Evolutionary conservation across 2,113 vertebrate species (phyloP), one percentile per base, ranked within the genome.

Genomic region (Perognathus longimembris): DNA sequence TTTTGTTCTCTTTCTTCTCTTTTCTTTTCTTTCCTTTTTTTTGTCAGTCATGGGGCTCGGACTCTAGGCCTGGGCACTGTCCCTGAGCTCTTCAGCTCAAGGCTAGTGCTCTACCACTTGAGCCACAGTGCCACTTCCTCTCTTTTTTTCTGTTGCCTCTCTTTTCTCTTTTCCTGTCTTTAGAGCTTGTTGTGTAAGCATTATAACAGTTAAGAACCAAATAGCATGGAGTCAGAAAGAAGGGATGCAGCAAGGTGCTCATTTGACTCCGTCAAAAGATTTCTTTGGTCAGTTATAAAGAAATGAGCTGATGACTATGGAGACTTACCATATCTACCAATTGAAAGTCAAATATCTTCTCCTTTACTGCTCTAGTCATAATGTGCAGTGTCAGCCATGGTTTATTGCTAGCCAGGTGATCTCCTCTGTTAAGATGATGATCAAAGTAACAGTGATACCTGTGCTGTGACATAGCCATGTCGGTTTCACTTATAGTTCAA

Each of bases 371-470:
- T 83, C 0, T 82, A 63, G 32, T 76, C 32, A 14, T 20, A 57
- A 57, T 80, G 75, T 78, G 7, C 0, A 7, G 20, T 79, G 50
- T 34, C 54, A 83, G 12, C 36, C 79, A 18, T 54, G 67, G 40
- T 85, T 70, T 32, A 50, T 66, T 80, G 67, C 66, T 92, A 61
- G 83, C 8, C 20, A 40, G 7, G n/a, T 85, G 7, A 61, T 82
- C 66, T 90, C 21, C 70, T 61, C 80, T 79, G 18, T 89, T 78
- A 78, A 80, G 61, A 38, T 90, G 61, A 38, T 90, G 50, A 57
- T 34, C 45, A 22, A 73, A 91, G 76, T 45, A 26, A 42, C 22
- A 80, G 18, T 59, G 85, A 73, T 40, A 32, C 7, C 64, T 87
- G 69, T 15, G 34, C 14, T 93, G 50, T 90, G 54, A 76, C 59